These are phyloP conservation scores for Slavum lentiscoides DNA, from an alignment of 2,888 invertebrate species.

Conservation along the genomic window DNA sequence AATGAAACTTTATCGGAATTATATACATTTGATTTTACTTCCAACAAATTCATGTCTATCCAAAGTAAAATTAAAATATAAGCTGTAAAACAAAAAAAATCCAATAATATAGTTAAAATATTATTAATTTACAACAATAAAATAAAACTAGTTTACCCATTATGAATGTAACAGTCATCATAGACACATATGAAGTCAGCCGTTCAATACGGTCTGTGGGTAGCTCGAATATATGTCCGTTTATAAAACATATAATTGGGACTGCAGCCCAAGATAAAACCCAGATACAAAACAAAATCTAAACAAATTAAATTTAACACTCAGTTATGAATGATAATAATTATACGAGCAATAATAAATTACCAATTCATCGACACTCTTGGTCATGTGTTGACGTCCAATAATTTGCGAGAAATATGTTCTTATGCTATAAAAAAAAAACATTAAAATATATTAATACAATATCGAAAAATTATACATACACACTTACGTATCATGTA, in stretches of 20 bases:
- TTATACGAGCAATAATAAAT: not conserved
- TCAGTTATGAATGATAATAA: not conserved
- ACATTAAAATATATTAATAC: not conserved
- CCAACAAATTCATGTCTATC: conserved; percentile 37
- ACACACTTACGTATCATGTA: conserved; percentile 41
- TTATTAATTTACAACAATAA: not conserved
- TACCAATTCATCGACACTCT: conserved; percentile 46
- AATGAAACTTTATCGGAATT: not conserved
- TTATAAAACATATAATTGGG: conserved; percentile 38
- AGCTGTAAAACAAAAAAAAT: conserved; percentile 13
- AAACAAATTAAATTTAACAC: conserved; percentile 18
- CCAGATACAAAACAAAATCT: conserved; percentile 48
- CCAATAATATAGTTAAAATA: not conserved
- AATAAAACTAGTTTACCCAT: conserved; percentile 23
- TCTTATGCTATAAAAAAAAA: conserved; percentile 24
- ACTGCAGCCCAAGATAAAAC: conserved; percentile 50
- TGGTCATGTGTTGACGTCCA: conserved; percentile 25
- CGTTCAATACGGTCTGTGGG: conserved; percentile 35
- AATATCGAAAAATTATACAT: not conserved
- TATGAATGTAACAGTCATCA: conserved; percentile 38
- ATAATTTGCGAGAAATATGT: conserved; percentile 22
- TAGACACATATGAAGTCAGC: conserved; percentile 31
- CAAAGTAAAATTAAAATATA: conserved; percentile 39
- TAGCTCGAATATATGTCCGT: conserved; percentile 44
- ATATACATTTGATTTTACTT: conserved; percentile 16